phyloP scores from a whole-genome alignment of 2,113 vertebrate species.

The Aramus guarauna region DNA sequence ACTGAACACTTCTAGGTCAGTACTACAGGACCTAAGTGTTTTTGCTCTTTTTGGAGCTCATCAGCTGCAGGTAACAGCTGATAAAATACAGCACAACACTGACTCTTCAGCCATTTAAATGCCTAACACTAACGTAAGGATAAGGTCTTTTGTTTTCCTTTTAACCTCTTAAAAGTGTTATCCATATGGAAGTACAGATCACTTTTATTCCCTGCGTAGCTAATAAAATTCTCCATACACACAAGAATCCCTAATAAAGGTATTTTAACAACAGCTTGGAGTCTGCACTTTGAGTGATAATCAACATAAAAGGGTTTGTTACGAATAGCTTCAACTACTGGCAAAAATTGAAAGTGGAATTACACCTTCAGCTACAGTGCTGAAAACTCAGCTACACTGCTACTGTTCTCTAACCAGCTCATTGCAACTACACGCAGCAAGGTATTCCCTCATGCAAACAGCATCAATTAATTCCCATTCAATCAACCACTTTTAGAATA shows the following conservation, averaged over 20 bases:
- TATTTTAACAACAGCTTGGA: not conserved
- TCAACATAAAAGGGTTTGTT: not conserved
- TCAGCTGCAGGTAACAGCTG: not conserved
- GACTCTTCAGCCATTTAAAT: not conserved
- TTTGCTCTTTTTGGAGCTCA: not conserved
- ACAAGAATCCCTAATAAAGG: not conserved
- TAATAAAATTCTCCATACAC: not conserved
- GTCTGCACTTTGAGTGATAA: accelerated
- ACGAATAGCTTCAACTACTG: not conserved
- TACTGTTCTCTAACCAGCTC: not conserved
- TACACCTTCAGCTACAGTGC: not conserved
- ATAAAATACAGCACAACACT: not conserved
- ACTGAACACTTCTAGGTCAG: not conserved
- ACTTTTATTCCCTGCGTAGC: not conserved
- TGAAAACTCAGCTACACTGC: not conserved
- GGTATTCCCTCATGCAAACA: not conserved
- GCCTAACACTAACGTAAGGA: not conserved
- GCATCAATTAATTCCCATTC: not conserved
- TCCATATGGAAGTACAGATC: not conserved
- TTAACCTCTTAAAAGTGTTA: not conserved
- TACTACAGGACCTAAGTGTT: not conserved
- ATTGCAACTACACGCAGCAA: not conserved
- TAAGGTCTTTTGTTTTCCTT: not conserved
- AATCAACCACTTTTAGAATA: not conserved
- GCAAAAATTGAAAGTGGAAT: not conserved